These are phyloP conservation scores for Conopomorpha cramerella DNA, from an alignment of 1,140 invertebrate genomes.

Conservation along the genomic window DNA sequence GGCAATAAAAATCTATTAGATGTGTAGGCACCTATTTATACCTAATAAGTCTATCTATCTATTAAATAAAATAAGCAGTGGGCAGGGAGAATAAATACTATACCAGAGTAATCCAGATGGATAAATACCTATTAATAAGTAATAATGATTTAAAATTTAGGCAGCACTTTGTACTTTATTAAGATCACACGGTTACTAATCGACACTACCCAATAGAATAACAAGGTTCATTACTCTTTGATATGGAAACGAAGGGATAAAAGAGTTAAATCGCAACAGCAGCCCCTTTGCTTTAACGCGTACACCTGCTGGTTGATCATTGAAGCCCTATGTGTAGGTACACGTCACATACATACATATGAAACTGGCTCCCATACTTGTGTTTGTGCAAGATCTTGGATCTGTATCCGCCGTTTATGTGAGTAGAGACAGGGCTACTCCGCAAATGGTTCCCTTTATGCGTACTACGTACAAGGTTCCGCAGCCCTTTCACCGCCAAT, in stretches of 20 bases:
- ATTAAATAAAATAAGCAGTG: too few relatives aligned
- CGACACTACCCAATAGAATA: slow-evolving; percentile 47
- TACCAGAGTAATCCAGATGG: too few relatives aligned
- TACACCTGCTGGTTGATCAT: slow-evolving; percentile 59
- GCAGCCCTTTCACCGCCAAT: slow-evolving; percentile 45
- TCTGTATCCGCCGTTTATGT: slow-evolving; percentile 57
- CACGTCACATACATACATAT: slow-evolving; percentile 43
- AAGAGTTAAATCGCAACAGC: slow-evolving; percentile 59
- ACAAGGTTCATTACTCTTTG: slow-evolving; percentile 61
- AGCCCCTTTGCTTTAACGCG: slow-evolving; percentile 53
- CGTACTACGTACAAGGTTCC: slow-evolving; percentile 31
- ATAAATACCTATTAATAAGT: too few relatives aligned
- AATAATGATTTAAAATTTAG: too few relatives aligned
- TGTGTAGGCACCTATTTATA: too few relatives aligned
- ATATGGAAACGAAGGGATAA: slow-evolving; percentile 61
- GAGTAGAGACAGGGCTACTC: slow-evolving; percentile 50
- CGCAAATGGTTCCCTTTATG: slow-evolving; percentile 50
- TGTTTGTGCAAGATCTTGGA: slow-evolving; percentile 55
- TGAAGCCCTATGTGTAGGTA: slow-evolving; percentile 57
- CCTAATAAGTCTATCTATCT: too few relatives aligned
- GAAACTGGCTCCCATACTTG: slow-evolving; percentile 50
- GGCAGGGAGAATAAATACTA: too few relatives aligned
- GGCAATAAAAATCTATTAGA: too few relatives aligned
- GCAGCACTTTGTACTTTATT: too few relatives aligned
- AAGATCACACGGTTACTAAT: slow-evolving; percentile 55